Evolutionary conservation across 2,797 vertebrate genomes (phyloP).

Genomic region (Sitta carolinensis): DNA sequence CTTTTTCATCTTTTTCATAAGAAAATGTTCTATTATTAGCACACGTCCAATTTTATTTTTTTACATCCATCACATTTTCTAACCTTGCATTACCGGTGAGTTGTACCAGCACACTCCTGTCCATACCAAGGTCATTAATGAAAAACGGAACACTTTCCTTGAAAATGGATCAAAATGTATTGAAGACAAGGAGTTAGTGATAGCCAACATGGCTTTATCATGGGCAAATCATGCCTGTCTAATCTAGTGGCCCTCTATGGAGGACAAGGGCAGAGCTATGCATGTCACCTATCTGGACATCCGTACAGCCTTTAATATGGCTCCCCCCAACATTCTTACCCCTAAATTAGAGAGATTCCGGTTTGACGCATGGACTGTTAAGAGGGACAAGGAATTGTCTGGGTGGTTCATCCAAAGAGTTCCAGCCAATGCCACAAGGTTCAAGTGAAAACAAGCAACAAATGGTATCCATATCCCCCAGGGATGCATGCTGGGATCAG

Average conservation of each 20-base stretch:
- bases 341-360: accelerated
- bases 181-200: background rate
- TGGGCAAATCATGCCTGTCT: background rate
- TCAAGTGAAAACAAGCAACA: background rate
- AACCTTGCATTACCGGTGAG: background rate
- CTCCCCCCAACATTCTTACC: background rate
- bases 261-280: background rate
- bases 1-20: background rate
- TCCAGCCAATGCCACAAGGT: background rate
- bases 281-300: background rate
- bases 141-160: background rate
- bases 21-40: background rate
- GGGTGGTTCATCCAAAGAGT: accelerated
- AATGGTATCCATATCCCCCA: background rate
- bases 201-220: background rate
- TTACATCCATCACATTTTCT: background rate
- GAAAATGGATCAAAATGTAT: background rate
- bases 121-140: background rate
- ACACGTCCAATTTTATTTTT: background rate
- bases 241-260: background rate
- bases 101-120: background rate
- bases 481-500: background rate
- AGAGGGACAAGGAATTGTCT: background rate
- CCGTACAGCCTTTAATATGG: background rate
- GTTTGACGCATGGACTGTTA: background rate